phyloP scores from a whole-genome alignment of 2,113 vertebrate genomes.

The Oncorhynchus masou region DNA sequence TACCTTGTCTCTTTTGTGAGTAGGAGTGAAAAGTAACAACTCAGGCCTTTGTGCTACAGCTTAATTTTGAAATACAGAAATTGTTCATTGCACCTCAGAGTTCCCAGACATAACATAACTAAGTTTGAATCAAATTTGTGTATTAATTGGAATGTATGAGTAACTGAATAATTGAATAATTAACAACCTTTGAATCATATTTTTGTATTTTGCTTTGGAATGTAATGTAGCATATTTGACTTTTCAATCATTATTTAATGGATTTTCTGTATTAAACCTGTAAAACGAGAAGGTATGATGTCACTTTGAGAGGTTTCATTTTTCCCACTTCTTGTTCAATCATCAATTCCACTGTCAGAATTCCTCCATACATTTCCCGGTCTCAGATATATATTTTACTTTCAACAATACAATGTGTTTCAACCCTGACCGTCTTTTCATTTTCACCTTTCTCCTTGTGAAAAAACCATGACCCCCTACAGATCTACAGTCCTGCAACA shows the following conservation, averaged over 20 bases:
- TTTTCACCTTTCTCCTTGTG: not conserved
- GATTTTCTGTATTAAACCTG: too few relatives aligned
- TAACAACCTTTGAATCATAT: too few relatives aligned
- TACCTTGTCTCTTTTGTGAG: not conserved
- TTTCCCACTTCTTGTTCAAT: conserved; percentile 4
- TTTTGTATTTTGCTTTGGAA: too few relatives aligned
- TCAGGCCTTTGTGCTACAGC: not conserved
- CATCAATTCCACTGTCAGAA: conserved; percentile 15
- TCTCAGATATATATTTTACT: not conserved
- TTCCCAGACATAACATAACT: not conserved
- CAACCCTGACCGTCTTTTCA: conserved; percentile 9
- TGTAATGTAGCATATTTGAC: too few relatives aligned
- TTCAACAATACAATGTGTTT: not conserved
- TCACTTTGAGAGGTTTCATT: too few relatives aligned
- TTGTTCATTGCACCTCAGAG: too few relatives aligned
- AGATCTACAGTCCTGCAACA: not conserved
- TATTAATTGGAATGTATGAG: too few relatives aligned
- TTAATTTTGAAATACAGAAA: too few relatives aligned
- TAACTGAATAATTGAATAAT: too few relatives aligned
- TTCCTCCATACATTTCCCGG: conserved; percentile 24
- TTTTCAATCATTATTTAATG: too few relatives aligned
- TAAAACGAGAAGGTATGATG: too few relatives aligned
- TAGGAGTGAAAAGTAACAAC: not conserved
- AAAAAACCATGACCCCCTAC: not conserved
- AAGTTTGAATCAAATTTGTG: not conserved